Conservation (phyloP, 2,113 vertebrate species). For the Triplophysa dalaica region DNA sequence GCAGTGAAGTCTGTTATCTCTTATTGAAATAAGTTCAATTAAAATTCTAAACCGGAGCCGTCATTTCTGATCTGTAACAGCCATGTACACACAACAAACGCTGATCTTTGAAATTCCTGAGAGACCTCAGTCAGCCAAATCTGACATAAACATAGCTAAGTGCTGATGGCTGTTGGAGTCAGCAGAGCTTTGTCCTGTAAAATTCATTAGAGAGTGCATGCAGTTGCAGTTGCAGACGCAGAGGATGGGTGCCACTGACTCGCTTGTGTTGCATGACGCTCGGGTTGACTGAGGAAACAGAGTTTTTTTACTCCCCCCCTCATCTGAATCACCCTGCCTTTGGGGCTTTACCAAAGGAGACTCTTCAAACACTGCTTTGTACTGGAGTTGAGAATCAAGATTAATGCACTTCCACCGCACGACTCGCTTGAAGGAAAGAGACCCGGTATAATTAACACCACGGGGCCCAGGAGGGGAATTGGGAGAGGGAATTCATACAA, state of each 20-base stretch:
- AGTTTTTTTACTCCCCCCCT: constrained; percentile 25
- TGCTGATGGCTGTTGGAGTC: neutral
- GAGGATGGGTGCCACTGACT: constrained; percentile 47
- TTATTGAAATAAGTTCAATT: no score
- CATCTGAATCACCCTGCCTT: constrained; percentile 64
- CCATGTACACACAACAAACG: neutral
- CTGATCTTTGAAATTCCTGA: constrained; percentile 27
- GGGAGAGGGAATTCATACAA: constrained; percentile 50
- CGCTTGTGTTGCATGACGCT: constrained; percentile 52
- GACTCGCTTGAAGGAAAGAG: constrained; percentile 53
- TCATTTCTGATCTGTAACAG: neutral
- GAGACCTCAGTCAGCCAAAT: constrained; percentile 17
- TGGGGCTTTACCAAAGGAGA: constrained; percentile 69
- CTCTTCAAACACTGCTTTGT: constrained; percentile 73
- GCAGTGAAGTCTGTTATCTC: no score
- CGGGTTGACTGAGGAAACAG: constrained; percentile 46
- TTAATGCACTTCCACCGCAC: constrained; percentile 74
- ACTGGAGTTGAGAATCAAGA: constrained; percentile 74
- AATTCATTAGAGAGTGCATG: constrained; percentile 8
- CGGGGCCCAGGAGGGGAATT: constrained; percentile 61
- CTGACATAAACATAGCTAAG: constrained; percentile 14
- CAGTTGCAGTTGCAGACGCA: neutral
- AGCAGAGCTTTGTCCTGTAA: neutral
- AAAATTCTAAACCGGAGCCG: no score
- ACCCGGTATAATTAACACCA: constrained; percentile 74